phyloP scores from a whole-genome alignment of 2,113 vertebrate genomes.

The Podocnemis expansa region DNA sequence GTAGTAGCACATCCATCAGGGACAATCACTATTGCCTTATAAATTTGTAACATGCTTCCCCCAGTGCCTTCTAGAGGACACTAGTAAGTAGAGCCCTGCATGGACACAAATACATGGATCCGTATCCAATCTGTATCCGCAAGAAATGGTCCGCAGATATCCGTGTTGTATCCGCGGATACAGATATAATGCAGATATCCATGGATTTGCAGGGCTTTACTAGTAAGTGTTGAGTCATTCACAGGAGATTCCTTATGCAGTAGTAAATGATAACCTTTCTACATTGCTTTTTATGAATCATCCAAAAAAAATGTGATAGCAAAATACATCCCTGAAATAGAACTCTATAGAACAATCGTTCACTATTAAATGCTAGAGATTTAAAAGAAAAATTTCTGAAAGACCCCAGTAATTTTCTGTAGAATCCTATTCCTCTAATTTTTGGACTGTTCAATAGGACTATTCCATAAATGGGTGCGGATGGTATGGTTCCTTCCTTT shows the following conservation, averaged over 20 bases:
- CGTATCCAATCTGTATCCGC: too few relatives aligned
- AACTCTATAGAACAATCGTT: not conserved
- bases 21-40: not conserved
- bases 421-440: not conserved
- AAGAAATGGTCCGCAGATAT: too few relatives aligned
- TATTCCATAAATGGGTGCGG: not conserved
- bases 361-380: not conserved
- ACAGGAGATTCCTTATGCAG: not conserved
- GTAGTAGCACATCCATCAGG: not conserved
- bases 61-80: conserved; percentile 14
- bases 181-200: too few relatives aligned
- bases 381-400: not conserved
- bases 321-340: not conserved
- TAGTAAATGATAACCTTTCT: not conserved
- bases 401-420: not conserved
- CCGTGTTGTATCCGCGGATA: too few relatives aligned
- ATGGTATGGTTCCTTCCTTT: not conserved
- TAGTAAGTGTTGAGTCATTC: not conserved
- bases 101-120: too few relatives aligned
- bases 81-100: too few relatives aligned
- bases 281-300: not conserved
- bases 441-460: not conserved
- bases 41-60: not conserved
- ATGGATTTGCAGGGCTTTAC: too few relatives aligned
- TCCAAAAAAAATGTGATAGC: not conserved